Conservation (phyloP, 2,113 vertebrate species). For the Tiliqua scincoides region DNA sequence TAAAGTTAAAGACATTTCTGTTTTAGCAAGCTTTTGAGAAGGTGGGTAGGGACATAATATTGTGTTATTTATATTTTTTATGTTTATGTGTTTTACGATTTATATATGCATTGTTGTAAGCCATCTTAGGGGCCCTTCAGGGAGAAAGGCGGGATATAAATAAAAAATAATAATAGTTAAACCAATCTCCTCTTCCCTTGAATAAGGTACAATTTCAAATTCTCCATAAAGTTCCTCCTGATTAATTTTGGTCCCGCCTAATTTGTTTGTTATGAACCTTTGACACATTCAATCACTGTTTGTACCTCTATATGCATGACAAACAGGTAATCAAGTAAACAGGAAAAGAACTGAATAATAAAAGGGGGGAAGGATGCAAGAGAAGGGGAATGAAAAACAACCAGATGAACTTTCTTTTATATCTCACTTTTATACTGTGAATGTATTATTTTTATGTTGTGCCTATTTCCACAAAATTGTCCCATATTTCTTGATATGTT, state of each 20-base stretch:
- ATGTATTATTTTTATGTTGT: background rate
- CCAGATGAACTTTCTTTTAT: background rate
- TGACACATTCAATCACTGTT: background rate
- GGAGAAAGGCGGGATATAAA: too few relatives aligned
- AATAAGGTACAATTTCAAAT: background rate
- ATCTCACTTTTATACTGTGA: too few relatives aligned
- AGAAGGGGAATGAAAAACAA: too few relatives aligned
- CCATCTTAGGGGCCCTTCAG: too few relatives aligned
- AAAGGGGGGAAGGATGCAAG: background rate
- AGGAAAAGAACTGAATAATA: background rate
- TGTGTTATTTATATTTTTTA: too few relatives aligned
- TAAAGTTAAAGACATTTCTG: too few relatives aligned
- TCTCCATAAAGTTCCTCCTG: background rate
- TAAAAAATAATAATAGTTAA: background rate
- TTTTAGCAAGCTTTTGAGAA: too few relatives aligned
- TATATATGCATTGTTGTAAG: too few relatives aligned
- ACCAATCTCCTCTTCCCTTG: background rate
- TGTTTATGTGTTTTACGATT: too few relatives aligned
- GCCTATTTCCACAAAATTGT: background rate
- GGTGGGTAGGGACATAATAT: too few relatives aligned
- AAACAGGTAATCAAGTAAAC: background rate
- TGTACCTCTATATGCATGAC: background rate
- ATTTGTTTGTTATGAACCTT: too few relatives aligned
- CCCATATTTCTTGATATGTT: background rate
- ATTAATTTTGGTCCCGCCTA: background rate